Base-by-base conservation (phyloP, 2,888 invertebrate genomes). In the Melinopterus prodromus region DNA sequence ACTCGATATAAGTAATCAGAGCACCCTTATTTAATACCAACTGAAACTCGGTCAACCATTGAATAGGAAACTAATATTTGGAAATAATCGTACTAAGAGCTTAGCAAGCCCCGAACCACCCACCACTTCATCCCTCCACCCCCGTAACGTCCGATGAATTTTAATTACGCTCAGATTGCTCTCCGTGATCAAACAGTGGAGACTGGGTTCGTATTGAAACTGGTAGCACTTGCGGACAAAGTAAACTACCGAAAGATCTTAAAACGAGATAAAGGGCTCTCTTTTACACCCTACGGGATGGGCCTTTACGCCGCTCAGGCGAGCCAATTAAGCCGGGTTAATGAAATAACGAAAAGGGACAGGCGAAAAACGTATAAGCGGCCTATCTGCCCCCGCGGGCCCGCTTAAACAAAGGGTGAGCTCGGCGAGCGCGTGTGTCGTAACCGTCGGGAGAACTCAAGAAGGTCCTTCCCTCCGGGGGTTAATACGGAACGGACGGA, bases 261-360 rank as follows among this genome's bases (percentile, higher is more conserved):
- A 26, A 74, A 74, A 74, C 37, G 74, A 36, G 74, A 74, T 74
- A 74, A 74, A 74, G 37, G 74, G 74, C 36, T 37, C 74, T 74
- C 74, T 74, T 74, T 74, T 74, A 37, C 74, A 74, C 74, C 74
- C 74, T 35, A 16, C 26, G 26, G 26, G 9, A 37, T 36, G 74
- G 74, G 37, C 74, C 36, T 74, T 74, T 74, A 74, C 74, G 26
- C 35, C 36, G 36, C 74, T 15, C 53, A 53, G 53, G 53, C 53
- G 53, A 53, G 53, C 53, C 53, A 53, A 53, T 53, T 53, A 53
- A 35, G 74, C 74, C 74, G 26, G 74, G 74, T 74, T 74, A 74
- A 74, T 74, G 74, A 74, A 74, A 74, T 74, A 74, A 74, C 74
- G 74, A 36, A 74, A 74, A 35, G 74, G 74, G 53, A 53, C 53